Conservation (phyloP, 2,113 vertebrate genomes). For the Ivindomyrus marchei region DNA sequence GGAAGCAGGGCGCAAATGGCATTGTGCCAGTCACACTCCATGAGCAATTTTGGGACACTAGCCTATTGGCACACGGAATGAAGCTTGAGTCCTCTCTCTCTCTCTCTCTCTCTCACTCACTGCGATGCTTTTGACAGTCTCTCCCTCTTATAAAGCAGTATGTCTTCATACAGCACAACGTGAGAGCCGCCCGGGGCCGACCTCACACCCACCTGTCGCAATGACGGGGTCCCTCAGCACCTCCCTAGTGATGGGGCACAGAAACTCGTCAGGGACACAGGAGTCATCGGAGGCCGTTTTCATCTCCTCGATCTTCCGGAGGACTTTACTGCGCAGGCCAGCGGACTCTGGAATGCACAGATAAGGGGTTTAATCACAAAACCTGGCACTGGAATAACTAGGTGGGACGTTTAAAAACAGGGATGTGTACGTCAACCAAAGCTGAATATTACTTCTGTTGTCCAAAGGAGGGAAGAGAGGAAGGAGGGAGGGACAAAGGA, state of each 20-base stretch:
- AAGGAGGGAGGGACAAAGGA: not conserved
- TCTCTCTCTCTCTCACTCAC: not conserved
- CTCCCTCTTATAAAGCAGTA: not conserved
- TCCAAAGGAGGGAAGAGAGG: not conserved
- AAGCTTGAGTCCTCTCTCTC: not conserved
- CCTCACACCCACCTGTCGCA: slow-evolving; percentile 64
- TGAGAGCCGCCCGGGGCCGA: not conserved
- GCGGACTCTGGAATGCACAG: slow-evolving; percentile 60
- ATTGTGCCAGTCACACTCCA: not conserved
- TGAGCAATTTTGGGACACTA: not conserved
- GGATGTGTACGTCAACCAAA: not conserved
- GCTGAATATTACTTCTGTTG: not conserved
- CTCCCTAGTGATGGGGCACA: slow-evolving; percentile 80
- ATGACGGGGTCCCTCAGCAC: slow-evolving; percentile 80
- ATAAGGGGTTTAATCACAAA: not conserved
- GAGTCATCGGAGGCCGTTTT: slow-evolving; percentile 45
- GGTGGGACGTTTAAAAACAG: not conserved
- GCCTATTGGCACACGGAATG: not conserved
- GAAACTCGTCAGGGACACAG: slow-evolving; percentile 71
- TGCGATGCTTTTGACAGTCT: not conserved
- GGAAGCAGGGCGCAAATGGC: not conserved
- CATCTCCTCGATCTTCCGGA: slow-evolving; percentile 71
- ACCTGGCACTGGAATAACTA: not conserved
- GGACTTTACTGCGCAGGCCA: slow-evolving; percentile 66
- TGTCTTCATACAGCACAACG: not conserved